Evolutionary conservation across 1,140 invertebrate genomes (phyloP), one percentile per base, ranked within the genome.

Genomic region (Calephelis nemesis): DNA sequence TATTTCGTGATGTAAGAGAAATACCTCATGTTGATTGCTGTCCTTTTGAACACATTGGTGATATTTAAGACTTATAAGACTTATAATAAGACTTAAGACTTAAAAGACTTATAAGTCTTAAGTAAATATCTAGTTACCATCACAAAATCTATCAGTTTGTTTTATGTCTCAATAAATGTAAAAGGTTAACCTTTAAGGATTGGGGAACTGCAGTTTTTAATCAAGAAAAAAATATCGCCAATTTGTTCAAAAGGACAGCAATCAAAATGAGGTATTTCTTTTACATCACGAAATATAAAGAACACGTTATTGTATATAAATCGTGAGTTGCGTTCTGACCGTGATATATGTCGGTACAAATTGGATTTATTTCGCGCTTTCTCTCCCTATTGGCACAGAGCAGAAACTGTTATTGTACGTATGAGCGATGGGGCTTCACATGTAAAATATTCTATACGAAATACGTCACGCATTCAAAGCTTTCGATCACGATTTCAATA

Each of bases 341-440:
- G 84, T 86, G 88, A 90, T 87, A 81, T 87, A 90, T 85, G 80
- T 76, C 81, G 77, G 85, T 83, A 87, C 84, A 90, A 90, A 90
- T 88, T 88, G 85, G 87, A 90, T 90, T 87, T 88, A 88, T 86
- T 82, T 83, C 79, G 49, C 63, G 68, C 79, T 30, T 30, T 85
- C 79, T 79, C 84, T 81, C 79, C 76, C 78, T 82, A 85, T 85
- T 82, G 79, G 81, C 79, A 81, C 79, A 80, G 77, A 83, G 79
- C 75, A 88, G 79, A 83, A 90, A 88, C 83, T 87, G 84, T 87
- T 90, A 87, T 87, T 88, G 84, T 80, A 85, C 81, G 83, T 89
- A 88, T 88, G 86, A 90, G 84, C 82, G 85, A 90, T 90, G 87
- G 85, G 78, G 84, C 81, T 82, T 84, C 82, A 88, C 81, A 78